Evolutionary conservation across 2,888 invertebrate genomes (phyloP).

Genomic region (Athalia circularis): DNA sequence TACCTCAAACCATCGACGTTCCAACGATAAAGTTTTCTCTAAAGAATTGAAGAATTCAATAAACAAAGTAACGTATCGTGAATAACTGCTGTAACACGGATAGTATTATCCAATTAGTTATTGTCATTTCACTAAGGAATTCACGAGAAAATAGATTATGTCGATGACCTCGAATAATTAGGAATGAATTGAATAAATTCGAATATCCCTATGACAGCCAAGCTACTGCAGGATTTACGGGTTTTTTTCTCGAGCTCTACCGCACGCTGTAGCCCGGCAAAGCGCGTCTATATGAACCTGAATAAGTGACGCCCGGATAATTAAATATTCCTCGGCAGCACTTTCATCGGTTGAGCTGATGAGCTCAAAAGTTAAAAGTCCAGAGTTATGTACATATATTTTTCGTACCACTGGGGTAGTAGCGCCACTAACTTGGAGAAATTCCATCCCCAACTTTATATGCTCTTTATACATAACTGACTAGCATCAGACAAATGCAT

Average conservation of each 20-base stretch:
- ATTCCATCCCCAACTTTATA: background rate
- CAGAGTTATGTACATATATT: background rate
- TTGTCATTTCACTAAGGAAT: background rate
- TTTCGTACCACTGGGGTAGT: no score
- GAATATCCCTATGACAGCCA: background rate
- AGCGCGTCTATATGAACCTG: background rate
- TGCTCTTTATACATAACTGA: background rate
- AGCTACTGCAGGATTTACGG: background rate
- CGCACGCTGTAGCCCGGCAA: background rate
- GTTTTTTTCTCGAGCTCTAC: background rate
- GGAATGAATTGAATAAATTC: conserved; percentile 1
- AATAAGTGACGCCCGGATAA: conserved; percentile 9
- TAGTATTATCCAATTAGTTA: background rate
- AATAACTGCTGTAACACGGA: background rate
- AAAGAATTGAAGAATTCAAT: background rate
- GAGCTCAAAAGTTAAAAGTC: conserved; percentile 3
- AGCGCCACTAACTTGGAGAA: background rate
- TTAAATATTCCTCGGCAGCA: conserved; percentile 29
- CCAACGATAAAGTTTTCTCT: background rate
- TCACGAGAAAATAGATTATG: background rate
- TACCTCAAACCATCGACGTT: background rate
- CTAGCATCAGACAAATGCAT: background rate
- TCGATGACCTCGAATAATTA: background rate
- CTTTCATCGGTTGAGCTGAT: background rate
- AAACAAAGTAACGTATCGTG: background rate